phyloP scores from a whole-genome alignment of 2,888 invertebrate genomes.

The Eilema sororculum region DNA sequence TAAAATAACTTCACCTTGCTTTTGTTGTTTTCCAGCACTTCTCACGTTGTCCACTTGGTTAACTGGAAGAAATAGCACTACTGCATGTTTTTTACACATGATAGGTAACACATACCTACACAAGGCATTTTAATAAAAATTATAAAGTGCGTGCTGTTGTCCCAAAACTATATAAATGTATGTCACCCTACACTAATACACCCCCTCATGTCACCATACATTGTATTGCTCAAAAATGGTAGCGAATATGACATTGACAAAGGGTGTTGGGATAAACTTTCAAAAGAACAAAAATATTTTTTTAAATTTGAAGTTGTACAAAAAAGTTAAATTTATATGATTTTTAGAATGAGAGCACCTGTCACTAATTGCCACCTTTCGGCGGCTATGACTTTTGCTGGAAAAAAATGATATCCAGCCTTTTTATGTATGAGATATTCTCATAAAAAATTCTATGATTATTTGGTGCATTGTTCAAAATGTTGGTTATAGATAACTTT shows the following conservation, averaged over 20 bases:
- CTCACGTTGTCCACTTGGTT: no score
- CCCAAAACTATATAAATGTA: not conserved
- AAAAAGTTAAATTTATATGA: conserved; percentile 77
- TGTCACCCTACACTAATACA: conserved; percentile 51
- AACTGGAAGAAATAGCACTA: not conserved
- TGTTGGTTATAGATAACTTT: conserved; percentile 7
- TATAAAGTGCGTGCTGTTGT: not conserved
- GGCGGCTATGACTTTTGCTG: conserved; percentile 76
- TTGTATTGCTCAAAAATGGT: conserved; percentile 78
- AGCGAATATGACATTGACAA: conserved; percentile 83
- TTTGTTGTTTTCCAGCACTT: not conserved
- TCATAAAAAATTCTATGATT: conserved; percentile 29
- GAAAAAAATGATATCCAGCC: conserved; percentile 33
- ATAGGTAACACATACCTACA: no score
- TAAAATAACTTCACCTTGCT: not conserved
- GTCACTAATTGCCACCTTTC: conserved; percentile 86
- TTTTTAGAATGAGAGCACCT: conserved; percentile 79
- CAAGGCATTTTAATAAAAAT: no score
- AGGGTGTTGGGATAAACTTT: conserved; percentile 80
- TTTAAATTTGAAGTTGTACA: conserved; percentile 53
- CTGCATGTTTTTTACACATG: not conserved
- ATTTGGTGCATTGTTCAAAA: conserved; percentile 34
- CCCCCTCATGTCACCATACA: conserved; percentile 81
- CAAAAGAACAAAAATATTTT: conserved; percentile 69
- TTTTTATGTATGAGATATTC: conserved; percentile 28